phyloP scores from a whole-genome alignment of 2,888 invertebrate genomes.

The Tortrix viridana region DNA sequence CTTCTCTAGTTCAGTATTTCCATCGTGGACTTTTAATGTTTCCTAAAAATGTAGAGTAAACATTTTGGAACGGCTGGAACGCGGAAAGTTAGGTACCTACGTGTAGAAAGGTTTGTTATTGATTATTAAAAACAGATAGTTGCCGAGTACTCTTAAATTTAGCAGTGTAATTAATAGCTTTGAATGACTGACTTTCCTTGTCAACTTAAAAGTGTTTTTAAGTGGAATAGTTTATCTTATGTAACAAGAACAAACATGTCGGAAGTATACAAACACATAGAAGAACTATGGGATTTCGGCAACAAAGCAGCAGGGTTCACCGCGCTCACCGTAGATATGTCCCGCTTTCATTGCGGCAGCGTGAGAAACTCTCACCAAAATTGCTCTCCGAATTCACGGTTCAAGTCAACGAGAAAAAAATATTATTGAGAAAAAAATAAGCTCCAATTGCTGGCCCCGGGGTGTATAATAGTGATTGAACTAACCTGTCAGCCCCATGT shows the following conservation, averaged over 20 bases:
- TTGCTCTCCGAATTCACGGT: constrained; percentile 60
- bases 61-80: background rate
- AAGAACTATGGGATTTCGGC: background rate
- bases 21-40: background rate
- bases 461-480: constrained; percentile 81
- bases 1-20: constrained; percentile 37
- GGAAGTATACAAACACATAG: too few relatives aligned
- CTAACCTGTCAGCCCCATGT: constrained; percentile 84
- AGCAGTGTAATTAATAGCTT: too few relatives aligned
- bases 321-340: constrained; percentile 5
- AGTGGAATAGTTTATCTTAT: too few relatives aligned
- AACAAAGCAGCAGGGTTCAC: constrained; percentile 14
- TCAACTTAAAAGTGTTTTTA: too few relatives aligned
- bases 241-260: too few relatives aligned
- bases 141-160: too few relatives aligned
- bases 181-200: too few relatives aligned
- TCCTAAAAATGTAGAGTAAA: background rate
- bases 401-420: constrained; percentile 54
- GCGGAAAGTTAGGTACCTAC: too few relatives aligned
- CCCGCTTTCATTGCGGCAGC: constrained; percentile 48
- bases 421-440: constrained; percentile 71
- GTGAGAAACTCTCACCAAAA: constrained; percentile 70
- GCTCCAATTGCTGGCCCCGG: constrained; percentile 72
- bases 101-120: too few relatives aligned
- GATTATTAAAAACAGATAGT: too few relatives aligned